Conservation (phyloP, 1,140 invertebrate species). For the Campoletis sonorensis region DNA sequence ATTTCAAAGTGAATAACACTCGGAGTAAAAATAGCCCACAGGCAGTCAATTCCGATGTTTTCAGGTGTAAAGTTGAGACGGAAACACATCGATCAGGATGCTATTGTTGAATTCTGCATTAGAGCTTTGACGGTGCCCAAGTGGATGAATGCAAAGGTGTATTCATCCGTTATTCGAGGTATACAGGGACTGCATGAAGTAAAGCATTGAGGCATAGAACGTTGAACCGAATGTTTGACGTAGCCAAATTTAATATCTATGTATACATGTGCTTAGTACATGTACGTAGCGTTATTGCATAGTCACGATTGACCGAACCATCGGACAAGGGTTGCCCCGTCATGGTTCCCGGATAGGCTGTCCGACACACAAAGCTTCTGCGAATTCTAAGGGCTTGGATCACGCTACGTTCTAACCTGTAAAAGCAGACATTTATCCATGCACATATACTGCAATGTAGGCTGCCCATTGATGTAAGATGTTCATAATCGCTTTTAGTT, state of each 20-base stretch:
- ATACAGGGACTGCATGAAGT: not conserved
- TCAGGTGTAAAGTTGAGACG: not conserved
- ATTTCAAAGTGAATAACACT: no score
- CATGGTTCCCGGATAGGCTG: conserved; percentile 7
- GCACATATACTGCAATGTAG: not conserved
- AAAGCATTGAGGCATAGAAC: not conserved
- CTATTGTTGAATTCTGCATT: not conserved
- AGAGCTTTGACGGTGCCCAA: not conserved
- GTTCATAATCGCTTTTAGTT: not conserved
- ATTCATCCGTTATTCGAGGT: not conserved
- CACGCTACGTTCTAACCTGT: conserved; percentile 9
- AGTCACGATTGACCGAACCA: conserved; percentile 13
- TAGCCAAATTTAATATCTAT: not conserved
- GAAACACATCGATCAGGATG: conserved; percentile 12
- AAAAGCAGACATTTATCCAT: not conserved
- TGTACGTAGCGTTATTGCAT: not conserved
- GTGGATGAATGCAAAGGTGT: not conserved
- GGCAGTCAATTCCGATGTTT: not conserved
- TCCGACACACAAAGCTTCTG: conserved; percentile 21
- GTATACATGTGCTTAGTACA: not conserved
- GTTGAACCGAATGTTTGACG: conserved; percentile 13
- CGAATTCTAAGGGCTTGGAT: conserved; percentile 5
- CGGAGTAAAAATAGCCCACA: no score
- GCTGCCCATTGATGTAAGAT: not conserved
- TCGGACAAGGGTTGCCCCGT: conserved; percentile 9